Evolutionary conservation across 2,113 vertebrate species (phyloP).

Genomic region (Chamaetylas fuelleborni): DNA sequence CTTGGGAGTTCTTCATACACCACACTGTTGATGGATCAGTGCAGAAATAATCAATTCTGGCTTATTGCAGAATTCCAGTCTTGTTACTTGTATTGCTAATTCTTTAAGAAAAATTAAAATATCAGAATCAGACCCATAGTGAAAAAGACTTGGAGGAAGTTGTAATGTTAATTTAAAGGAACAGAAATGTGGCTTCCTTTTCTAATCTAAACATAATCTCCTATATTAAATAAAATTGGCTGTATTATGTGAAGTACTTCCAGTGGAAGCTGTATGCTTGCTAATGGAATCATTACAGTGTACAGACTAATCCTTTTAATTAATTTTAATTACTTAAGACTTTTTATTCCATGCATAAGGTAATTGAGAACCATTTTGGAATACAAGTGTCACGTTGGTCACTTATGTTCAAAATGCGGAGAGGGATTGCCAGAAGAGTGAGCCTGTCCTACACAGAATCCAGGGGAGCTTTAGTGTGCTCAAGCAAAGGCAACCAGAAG

Average conservation of each 20-base stretch:
- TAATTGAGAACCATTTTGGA: neutral
- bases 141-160: neutral
- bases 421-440: neutral
- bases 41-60: neutral
- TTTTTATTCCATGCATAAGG: neutral
- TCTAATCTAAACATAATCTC: neutral
- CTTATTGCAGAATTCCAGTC: neutral
- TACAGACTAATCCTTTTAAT: neutral
- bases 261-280: neutral
- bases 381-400: neutral
- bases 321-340: neutral
- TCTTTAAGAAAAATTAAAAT: neutral
- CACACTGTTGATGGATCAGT: neutral
- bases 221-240: neutral
- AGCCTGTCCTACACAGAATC: accelerated
- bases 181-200: neutral
- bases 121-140: neutral
- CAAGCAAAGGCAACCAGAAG: neutral
- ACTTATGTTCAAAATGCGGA: accelerated
- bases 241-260: neutral
- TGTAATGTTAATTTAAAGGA: neutral
- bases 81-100: neutral
- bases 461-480: neutral
- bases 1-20: neutral
- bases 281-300: neutral